phyloP scores from a whole-genome alignment of 2,113 vertebrate species.

The Pardalotus punctatus region DNA sequence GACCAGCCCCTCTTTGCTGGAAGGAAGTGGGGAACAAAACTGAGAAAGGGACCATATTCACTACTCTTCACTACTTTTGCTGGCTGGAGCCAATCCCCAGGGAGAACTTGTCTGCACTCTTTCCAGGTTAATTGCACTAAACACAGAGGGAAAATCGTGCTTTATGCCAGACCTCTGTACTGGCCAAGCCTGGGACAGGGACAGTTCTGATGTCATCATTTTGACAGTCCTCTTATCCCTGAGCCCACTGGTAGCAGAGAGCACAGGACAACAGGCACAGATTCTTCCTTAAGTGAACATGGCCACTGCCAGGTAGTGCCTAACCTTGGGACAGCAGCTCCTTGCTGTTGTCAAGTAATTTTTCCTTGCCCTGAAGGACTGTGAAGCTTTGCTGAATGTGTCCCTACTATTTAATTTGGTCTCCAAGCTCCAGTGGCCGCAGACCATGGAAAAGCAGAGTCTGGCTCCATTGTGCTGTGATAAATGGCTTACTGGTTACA shows the following conservation, averaged over 20 bases:
- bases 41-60: not conserved
- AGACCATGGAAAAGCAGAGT: not conserved
- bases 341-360: not conserved
- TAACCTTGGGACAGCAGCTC: not conserved
- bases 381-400: not conserved
- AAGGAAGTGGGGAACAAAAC: not conserved
- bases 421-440: not conserved
- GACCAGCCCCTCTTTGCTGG: not conserved
- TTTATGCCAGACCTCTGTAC: not conserved
- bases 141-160: not conserved
- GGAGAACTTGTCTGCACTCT: not conserved
- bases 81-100: not conserved
- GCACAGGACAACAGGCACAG: not conserved
- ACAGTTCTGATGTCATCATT: not conserved
- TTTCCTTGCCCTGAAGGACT: not conserved
- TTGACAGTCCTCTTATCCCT: not conserved
- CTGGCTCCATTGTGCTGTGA: not conserved
- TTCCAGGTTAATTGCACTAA: constrained; percentile 7
- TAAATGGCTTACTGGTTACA: not conserved
- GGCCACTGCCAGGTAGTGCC: not conserved
- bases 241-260: not conserved
- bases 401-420: not conserved
- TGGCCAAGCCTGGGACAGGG: not conserved
- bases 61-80: not conserved
- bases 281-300: not conserved